Evolutionary conservation across 2,888 invertebrate species (phyloP).

Genomic region (Sinohyriopsis cumingii): DNA sequence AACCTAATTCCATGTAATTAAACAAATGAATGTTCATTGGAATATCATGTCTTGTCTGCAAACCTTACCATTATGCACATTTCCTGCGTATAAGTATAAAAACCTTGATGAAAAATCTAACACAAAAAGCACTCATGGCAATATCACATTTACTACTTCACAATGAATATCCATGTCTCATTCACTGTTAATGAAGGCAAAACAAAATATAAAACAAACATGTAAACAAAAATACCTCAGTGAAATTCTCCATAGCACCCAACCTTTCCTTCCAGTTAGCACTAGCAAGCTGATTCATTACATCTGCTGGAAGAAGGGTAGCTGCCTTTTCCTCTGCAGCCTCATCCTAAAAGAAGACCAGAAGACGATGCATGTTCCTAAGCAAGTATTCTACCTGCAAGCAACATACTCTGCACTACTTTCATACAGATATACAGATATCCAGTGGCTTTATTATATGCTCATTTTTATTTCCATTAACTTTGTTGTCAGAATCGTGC

Average conservation of each 20-base stretch:
- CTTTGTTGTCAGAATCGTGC: no score
- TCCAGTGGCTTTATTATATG: no score
- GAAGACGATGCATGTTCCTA: background rate
- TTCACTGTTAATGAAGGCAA: background rate
- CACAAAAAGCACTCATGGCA: background rate
- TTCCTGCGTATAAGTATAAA: no score
- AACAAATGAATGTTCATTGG: no score
- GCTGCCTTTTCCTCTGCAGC: conserved; percentile 84
- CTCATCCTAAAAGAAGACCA: conserved; percentile 76
- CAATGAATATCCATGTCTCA: background rate
- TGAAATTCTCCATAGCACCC: conserved; percentile 82
- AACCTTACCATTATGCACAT: no score
- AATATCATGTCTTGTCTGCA: no score
- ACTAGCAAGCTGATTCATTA: conserved; percentile 81
- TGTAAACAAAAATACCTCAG: conserved; percentile 70
- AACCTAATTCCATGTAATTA: no score
- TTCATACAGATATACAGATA: background rate
- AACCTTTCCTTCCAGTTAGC: conserved; percentile 90
- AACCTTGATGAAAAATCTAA: no score
- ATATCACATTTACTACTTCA: no score
- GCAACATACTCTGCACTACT: background rate
- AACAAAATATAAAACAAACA: background rate
- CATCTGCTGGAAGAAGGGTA: conserved; percentile 76
- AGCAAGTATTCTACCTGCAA: background rate
- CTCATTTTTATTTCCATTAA: no score